Evolutionary conservation across 2,797 vertebrate species (phyloP).

Genomic region (Crotalus adamanteus): DNA sequence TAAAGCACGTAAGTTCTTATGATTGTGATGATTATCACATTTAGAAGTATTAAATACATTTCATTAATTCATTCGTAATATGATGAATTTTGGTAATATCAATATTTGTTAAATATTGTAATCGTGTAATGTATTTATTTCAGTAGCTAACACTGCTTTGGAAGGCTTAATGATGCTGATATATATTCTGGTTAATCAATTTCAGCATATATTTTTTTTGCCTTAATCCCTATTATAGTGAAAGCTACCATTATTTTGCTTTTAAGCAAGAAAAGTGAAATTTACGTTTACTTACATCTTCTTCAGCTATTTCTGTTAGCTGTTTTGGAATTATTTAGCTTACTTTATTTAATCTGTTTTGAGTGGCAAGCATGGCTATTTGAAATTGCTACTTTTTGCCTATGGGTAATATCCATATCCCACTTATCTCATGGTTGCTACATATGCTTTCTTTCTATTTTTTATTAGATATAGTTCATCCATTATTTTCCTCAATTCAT

Average conservation of each 20-base stretch:
- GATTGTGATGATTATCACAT: not conserved
- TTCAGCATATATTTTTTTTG: not conserved
- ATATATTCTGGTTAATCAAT: not conserved
- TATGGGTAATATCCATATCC: not conserved
- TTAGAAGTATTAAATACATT: not conserved
- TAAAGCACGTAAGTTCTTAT: not conserved
- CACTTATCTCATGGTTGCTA: too few relatives aligned
- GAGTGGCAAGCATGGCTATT: not conserved
- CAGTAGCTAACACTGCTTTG: not conserved
- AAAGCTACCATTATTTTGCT: not conserved
- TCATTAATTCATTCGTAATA: not conserved
- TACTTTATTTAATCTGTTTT: not conserved
- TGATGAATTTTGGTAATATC: not conserved
- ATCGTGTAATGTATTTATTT: not conserved
- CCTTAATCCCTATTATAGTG: not conserved
- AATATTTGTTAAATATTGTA: not conserved
- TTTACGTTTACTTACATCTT: not conserved
- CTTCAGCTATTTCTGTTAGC: not conserved
- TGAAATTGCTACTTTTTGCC: not conserved
- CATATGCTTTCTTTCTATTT: not conserved
- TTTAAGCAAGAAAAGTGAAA: not conserved
- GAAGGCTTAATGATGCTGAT: not conserved
- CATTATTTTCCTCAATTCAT: not conserved
- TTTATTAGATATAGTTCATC: not conserved
- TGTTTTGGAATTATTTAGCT: not conserved